Evolutionary conservation across 2,797 vertebrate genomes (phyloP).

Genomic region (Sebastes trivittatus): DNA sequence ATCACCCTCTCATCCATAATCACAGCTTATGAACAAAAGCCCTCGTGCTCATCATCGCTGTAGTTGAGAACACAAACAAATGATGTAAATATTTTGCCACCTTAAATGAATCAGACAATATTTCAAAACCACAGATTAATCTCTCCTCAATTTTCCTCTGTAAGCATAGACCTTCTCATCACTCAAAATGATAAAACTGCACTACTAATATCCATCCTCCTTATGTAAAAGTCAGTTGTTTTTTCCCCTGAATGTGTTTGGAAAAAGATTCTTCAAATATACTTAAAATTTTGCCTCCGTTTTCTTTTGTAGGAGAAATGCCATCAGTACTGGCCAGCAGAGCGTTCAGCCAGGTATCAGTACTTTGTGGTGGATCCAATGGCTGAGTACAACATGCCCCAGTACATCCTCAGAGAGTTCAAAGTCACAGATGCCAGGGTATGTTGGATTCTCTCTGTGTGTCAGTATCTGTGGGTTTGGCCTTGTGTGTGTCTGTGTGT

Average conservation of each 20-base stretch:
- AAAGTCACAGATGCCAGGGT: conserved; percentile 99
- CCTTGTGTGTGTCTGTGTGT: neutral
- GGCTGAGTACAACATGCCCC: conserved; percentile 99
- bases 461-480: conserved; percentile 4
- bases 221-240: neutral
- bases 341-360: conserved; percentile 96
- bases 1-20: conserved; percentile 45
- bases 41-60: conserved; percentile 23
- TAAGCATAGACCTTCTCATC: conserved; percentile 18
- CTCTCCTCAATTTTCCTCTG: conserved; percentile 20
- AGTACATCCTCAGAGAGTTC: conserved; percentile 98
- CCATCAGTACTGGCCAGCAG: conserved; percentile 98
- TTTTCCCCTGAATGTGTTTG: neutral
- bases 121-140: conserved; percentile 41
- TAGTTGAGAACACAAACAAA: conserved; percentile 51
- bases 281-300: neutral
- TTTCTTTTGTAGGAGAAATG: conserved; percentile 90
- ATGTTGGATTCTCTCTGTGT: conserved; percentile 30
- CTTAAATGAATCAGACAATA: conserved; percentile 42
- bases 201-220: conserved; percentile 3
- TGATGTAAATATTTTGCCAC: conserved; percentile 58
- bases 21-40: conserved; percentile 32
- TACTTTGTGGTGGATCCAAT: conserved; percentile 99
- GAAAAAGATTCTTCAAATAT: neutral
- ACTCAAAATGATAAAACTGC: conserved; percentile 29